A percentile compares a stretch with the other conserved stretches of the same genome.
phyloP scores from a whole-genome alignment of 2,797 vertebrate species.

The Leptatherina wallacei region DNA sequence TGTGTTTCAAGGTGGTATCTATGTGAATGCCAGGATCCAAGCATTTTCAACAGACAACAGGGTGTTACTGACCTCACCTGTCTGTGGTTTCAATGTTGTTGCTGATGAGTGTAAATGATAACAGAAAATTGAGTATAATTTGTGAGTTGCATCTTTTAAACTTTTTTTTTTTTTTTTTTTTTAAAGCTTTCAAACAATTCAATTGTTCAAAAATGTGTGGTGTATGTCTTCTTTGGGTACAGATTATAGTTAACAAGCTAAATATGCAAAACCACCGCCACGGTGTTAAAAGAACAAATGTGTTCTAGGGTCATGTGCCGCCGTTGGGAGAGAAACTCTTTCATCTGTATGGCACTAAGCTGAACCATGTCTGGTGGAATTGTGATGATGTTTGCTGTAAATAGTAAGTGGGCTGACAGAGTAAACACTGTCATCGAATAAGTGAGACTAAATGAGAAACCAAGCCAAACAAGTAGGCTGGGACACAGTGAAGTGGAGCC shows the following conservation, averaged over 20 bases:
- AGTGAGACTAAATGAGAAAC: constrained; percentile 48
- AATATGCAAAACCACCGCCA: constrained; percentile 1
- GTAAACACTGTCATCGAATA: constrained; percentile 29
- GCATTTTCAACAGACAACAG: background rate
- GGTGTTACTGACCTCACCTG: background rate
- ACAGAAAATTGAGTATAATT: no score
- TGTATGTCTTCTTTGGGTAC: background rate
- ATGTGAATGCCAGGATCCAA: background rate
- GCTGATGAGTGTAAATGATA: background rate
- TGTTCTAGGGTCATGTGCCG: background rate
- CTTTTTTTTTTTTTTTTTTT: no score
- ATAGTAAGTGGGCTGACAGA: constrained; percentile 32
- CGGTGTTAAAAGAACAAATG: constrained; percentile 7
- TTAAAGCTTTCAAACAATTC: background rate
- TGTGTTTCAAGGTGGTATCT: background rate
- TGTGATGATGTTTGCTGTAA: constrained; percentile 43
- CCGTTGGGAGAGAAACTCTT: constrained; percentile 2
- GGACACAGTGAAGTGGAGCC: constrained; percentile 51
- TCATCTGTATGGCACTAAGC: constrained; percentile 18
- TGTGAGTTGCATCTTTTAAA: no score
- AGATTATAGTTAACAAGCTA: background rate
- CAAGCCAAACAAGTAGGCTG: constrained; percentile 54
- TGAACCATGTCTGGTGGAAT: constrained; percentile 14
- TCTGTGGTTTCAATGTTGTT: background rate
- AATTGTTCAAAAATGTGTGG: background rate